These are phyloP conservation scores for Athene cunicularia DNA, from an alignment of 2,113 vertebrate genomes.

Conservation along the genomic window DNA sequence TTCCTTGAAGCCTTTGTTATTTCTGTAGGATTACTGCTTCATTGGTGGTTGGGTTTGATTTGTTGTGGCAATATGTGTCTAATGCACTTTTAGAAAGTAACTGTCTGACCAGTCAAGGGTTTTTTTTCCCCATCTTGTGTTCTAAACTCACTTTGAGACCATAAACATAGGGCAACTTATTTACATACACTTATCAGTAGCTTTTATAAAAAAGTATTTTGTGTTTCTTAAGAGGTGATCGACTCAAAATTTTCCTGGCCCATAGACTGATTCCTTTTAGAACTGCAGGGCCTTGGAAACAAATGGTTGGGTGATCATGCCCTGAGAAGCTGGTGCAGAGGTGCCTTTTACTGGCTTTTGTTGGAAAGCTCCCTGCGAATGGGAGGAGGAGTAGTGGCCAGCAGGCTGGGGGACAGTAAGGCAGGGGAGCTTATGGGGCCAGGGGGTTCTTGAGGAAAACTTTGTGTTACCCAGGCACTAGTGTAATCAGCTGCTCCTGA, in stretches of 20 bases:
- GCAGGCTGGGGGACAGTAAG: neutral
- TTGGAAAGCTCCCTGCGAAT: neutral
- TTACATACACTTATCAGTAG: neutral
- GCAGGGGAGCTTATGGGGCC: neutral
- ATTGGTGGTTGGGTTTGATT: neutral
- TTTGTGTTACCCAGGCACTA: neutral
- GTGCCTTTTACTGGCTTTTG: neutral
- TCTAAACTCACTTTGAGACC: neutral
- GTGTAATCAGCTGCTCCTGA: too few relatives aligned
- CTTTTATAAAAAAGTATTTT: neutral
- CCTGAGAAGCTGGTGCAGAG: neutral
- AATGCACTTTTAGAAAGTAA: neutral
- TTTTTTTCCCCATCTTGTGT: neutral
- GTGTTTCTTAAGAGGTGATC: neutral
- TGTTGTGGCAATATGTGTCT: neutral
- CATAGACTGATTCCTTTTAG: neutral
- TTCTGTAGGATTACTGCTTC: neutral
- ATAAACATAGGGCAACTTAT: neutral
- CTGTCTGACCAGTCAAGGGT: accelerated
- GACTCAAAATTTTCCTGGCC: neutral
- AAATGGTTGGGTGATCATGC: neutral
- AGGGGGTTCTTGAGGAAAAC: neutral
- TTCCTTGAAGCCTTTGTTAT: neutral
- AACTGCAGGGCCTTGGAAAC: neutral
- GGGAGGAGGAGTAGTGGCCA: neutral